Evolutionary conservation across 2,888 invertebrate species (phyloP).

Genomic region (Synergus umbraculus): DNA sequence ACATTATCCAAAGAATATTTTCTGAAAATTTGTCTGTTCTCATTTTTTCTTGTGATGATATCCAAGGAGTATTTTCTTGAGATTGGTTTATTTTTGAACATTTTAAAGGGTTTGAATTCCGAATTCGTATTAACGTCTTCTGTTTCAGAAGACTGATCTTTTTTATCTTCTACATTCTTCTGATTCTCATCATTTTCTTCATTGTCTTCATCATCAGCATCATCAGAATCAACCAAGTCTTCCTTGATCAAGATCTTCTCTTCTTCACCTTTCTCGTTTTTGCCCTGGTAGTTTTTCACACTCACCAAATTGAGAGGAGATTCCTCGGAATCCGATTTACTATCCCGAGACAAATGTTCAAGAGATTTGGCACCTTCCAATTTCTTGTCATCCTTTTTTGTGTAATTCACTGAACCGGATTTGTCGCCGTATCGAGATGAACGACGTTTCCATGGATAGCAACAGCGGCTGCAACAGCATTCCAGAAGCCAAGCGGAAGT

Average conservation of each 20-base stretch:
- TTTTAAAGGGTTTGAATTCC: not conserved
- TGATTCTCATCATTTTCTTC: slow-evolving; percentile 6
- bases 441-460: slow-evolving; percentile 45
- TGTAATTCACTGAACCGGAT: slow-evolving; percentile 33
- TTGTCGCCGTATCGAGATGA: slow-evolving; percentile 37
- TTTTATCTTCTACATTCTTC: not conserved
- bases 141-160: not conserved
- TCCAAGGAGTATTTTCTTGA: slow-evolving; percentile 13
- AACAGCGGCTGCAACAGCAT: slow-evolving; percentile 60
- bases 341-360: slow-evolving; percentile 32
- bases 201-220: slow-evolving; percentile 25
- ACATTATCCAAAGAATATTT: slow-evolving; percentile 6
- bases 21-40: not conserved
- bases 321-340: slow-evolving; percentile 22
- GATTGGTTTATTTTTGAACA: slow-evolving; percentile 11
- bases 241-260: not conserved
- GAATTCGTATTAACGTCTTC: not conserved
- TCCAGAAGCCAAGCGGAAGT: slow-evolving; percentile 55
- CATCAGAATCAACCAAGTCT: not conserved
- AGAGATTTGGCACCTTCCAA: slow-evolving; percentile 27
- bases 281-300: not conserved
- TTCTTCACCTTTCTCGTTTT: slow-evolving; percentile 35
- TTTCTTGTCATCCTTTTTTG: slow-evolving; percentile 13
- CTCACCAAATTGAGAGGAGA: slow-evolving; percentile 1
- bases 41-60: not conserved